These are phyloP conservation scores for Caenorhabditis sp. DNA, from an alignment of 2,888 invertebrate species.

Conservation along the genomic window DNA sequence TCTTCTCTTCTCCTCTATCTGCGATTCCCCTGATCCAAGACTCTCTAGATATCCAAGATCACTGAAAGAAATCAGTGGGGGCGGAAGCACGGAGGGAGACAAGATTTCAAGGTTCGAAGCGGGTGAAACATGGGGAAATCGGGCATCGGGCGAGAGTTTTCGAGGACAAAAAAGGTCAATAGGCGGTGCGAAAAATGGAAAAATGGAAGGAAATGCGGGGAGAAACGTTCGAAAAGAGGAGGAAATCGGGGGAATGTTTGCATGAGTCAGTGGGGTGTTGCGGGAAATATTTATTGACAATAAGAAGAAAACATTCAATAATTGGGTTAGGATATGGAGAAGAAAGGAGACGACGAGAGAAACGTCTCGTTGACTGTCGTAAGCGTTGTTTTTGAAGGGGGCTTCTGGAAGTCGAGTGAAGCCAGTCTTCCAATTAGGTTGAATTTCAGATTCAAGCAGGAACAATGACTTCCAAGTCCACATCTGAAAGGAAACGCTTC, in stretches of 20 bases:
- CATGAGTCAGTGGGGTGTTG: slow-evolving; percentile 23
- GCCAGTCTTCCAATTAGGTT: too few relatives aligned
- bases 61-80: slow-evolving; percentile 54
- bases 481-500: too few relatives aligned
- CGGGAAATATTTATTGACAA: slow-evolving; percentile 9
- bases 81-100: slow-evolving; percentile 27
- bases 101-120: slow-evolving; percentile 5
- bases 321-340: neutral
- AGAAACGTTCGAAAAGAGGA: neutral
- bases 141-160: too few relatives aligned
- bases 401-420: too few relatives aligned
- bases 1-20: slow-evolving; percentile 3
- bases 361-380: too few relatives aligned
- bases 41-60: slow-evolving; percentile 30
- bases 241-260: slow-evolving; percentile 34
- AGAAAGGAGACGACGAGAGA: too few relatives aligned
- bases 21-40: neutral
- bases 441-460: too few relatives aligned
- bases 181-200: slow-evolving; percentile 3
- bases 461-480: too few relatives aligned
- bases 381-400: too few relatives aligned
- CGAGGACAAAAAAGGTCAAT: slow-evolving; percentile 7
- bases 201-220: slow-evolving; percentile 20
- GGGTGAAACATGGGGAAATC: neutral
- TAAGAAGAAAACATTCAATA: slow-evolving; percentile 3